Conservation (phyloP, 2,113 vertebrate species). For the Psilopogon haemacephalus region DNA sequence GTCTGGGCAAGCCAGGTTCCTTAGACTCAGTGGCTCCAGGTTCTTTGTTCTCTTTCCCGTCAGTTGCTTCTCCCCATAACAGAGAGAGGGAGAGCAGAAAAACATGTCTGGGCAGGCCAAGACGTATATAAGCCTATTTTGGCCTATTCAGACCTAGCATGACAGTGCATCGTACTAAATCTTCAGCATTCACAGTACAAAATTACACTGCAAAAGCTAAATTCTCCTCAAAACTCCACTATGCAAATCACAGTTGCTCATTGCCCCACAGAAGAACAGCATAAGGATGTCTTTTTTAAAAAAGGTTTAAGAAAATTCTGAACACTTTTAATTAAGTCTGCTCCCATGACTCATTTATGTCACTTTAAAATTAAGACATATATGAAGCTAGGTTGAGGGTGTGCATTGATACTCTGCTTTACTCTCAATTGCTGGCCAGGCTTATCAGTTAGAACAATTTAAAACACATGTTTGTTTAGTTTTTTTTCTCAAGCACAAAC, state of each 20-base stretch:
- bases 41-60: too few relatives aligned
- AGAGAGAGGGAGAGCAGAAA: too few relatives aligned
- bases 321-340: conserved; percentile 28
- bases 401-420: conserved; percentile 35
- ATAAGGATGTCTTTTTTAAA: background rate
- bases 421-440: conserved; percentile 46
- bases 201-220: background rate
- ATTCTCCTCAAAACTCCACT: background rate
- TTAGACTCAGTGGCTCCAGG: too few relatives aligned
- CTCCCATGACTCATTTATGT: conserved; percentile 24
- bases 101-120: too few relatives aligned
- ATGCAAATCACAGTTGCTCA: background rate
- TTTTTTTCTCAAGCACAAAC: conserved; percentile 3
- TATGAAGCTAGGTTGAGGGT: conserved; percentile 9
- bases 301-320: background rate
- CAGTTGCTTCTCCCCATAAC: too few relatives aligned
- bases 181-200: background rate
- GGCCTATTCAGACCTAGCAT: too few relatives aligned
- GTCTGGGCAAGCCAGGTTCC: too few relatives aligned
- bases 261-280: background rate
- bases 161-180: background rate
- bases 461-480: conserved; percentile 62
- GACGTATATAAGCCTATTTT: too few relatives aligned
- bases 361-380: background rate
- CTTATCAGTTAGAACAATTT: conserved; percentile 56